phyloP scores from a whole-genome alignment of 2,797 vertebrate genomes.

The Chelon labrosus region DNA sequence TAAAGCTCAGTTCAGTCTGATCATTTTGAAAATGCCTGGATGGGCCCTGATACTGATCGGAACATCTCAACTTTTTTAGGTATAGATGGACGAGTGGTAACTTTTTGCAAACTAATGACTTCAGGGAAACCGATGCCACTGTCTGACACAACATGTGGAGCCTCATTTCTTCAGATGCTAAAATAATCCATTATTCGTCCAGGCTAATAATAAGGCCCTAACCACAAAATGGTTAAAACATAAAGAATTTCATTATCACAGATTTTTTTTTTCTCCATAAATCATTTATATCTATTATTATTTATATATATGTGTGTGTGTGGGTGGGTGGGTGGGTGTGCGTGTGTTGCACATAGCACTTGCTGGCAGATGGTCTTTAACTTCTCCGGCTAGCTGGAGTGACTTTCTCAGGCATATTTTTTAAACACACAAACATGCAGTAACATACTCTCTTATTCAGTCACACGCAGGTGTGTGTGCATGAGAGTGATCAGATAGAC shows the following conservation, averaged over 20 bases:
- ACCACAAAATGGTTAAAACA: conserved; percentile 19
- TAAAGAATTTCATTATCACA: conserved; percentile 38
- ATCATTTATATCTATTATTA: conserved; percentile 34
- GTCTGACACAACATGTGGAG: conserved; percentile 1
- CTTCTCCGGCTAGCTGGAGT: conserved; percentile 83
- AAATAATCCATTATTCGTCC: conserved; percentile 40
- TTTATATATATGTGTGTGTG: conserved; percentile 28
- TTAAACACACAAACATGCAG: conserved; percentile 55
- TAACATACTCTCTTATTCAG: conserved; percentile 34
- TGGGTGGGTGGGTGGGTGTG: conserved; percentile 23
- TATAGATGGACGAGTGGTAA: too few relatives aligned
- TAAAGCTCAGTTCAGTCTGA: too few relatives aligned
- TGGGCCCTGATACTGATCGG: too few relatives aligned
- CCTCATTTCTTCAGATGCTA: conserved; percentile 20
- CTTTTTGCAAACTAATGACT: too few relatives aligned
- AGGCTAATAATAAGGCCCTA: conserved; percentile 1
- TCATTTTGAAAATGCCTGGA: too few relatives aligned
- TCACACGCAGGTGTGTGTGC: conserved; percentile 38
- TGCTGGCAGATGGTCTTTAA: conserved; percentile 84
- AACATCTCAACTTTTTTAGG: too few relatives aligned
- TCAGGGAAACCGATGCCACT: too few relatives aligned
- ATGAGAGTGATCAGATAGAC: too few relatives aligned
- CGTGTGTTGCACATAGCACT: conserved; percentile 32
- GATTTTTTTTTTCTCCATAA: conserved; percentile 47
- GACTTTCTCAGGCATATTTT: conserved; percentile 79